Percentiles rank a stretch among this genome's conserved stretches.
phyloP scores from a whole-genome alignment of 2,113 vertebrate genomes.

The Phalacrocorax brasilianus region DNA sequence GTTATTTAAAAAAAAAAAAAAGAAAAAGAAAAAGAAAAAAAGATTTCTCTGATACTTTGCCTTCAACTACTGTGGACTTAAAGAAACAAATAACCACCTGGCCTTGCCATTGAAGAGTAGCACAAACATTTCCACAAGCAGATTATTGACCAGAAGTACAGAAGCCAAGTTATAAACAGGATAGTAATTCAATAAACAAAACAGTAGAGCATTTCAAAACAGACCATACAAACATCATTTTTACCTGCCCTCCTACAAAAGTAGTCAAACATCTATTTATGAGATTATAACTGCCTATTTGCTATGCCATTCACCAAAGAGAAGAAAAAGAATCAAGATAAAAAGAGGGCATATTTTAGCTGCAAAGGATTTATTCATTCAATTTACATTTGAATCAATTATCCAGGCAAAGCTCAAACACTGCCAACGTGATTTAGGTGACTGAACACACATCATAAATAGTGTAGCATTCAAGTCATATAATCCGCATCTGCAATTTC shows the following conservation, averaged over 20 bases:
- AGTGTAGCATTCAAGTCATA: neutral
- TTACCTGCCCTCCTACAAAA: neutral
- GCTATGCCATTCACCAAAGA: neutral
- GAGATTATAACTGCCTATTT: conserved; percentile 25
- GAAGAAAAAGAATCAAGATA: conserved; percentile 18
- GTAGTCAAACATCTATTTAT: neutral
- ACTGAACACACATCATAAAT: conserved; percentile 20
- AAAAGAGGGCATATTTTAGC: conserved; percentile 30
- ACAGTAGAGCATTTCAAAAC: neutral
- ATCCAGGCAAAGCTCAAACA: neutral
- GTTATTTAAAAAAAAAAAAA: neutral
- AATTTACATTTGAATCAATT: conserved; percentile 59
- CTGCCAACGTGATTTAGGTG: conserved; percentile 41
- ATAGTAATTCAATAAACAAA: neutral
- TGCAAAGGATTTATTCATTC: conserved; percentile 28
- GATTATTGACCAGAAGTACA: neutral
- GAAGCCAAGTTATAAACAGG: neutral
- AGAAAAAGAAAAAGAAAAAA: neutral
- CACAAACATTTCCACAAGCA: neutral
- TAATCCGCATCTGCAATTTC: neutral
- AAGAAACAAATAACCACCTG: neutral
- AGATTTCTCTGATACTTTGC: neutral
- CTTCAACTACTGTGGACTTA: neutral
- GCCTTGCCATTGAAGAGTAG: neutral
- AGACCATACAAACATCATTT: neutral